Conservation (phyloP, 2,888 invertebrate species). For the Pheosia tremula region DNA sequence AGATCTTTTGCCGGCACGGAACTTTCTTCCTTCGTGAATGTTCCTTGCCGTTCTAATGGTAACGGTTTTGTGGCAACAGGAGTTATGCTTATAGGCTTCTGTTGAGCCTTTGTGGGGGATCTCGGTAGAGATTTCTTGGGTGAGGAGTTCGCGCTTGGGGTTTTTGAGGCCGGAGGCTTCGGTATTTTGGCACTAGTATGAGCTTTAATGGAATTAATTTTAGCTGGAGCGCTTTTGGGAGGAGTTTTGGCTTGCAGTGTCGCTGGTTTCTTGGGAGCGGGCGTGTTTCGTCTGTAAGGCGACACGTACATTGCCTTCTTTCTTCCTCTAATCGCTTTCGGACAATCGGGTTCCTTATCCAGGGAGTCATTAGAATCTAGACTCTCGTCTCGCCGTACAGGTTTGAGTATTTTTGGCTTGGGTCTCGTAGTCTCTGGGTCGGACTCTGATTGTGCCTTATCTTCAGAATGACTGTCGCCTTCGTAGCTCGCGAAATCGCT, state of each 20-base stretch:
- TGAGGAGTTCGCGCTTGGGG: slow-evolving; percentile 61
- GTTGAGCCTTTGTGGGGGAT: slow-evolving; percentile 59
- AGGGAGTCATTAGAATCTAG: slow-evolving; percentile 75
- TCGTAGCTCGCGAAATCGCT: slow-evolving; percentile 81
- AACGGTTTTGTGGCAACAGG: slow-evolving; percentile 66
- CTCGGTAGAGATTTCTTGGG: slow-evolving; percentile 68
- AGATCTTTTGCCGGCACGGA: slow-evolving; percentile 67
- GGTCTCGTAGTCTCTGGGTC: slow-evolving; percentile 68
- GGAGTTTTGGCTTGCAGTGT: slow-evolving; percentile 40
- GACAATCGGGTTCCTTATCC: slow-evolving; percentile 69
- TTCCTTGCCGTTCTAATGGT: slow-evolving; percentile 92
- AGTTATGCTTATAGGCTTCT: slow-evolving; percentile 55
- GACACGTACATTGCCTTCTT: slow-evolving; percentile 88
- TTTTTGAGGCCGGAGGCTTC: slow-evolving; percentile 49
- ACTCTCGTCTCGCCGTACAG: slow-evolving; percentile 71
- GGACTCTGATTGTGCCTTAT: slow-evolving; percentile 77
- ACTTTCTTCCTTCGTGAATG: slow-evolving; percentile 94
- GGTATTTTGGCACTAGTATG: slow-evolving; percentile 62
- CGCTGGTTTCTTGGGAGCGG: slow-evolving; percentile 61
- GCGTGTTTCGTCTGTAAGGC: slow-evolving; percentile 76
- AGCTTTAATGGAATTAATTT: slow-evolving; percentile 53
- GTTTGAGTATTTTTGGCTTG: slow-evolving; percentile 86
- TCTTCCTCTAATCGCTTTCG: slow-evolving; percentile 87
- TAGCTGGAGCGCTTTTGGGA: slow-evolving; percentile 48
- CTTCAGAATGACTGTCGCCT: slow-evolving; percentile 85